Base-by-base conservation (phyloP, 2,113 vertebrate genomes). In the Salminus brasiliensis region DNA sequence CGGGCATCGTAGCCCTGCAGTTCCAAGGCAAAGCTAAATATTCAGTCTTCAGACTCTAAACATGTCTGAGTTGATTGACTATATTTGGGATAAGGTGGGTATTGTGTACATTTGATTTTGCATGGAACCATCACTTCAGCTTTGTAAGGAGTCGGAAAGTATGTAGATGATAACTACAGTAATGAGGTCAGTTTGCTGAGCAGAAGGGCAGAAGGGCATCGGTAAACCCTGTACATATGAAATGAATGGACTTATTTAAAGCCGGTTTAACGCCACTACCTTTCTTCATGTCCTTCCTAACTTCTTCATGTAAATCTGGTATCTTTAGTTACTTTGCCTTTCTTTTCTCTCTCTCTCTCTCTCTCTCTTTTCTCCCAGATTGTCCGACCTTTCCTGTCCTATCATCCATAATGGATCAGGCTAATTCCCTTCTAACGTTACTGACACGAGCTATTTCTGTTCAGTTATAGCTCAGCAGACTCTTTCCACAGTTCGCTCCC, bases 391-490 rank as follows among this genome's bases (percentile, higher is more conserved):
- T 63, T 52, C 72, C 76, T 75, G 67, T 79, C 77, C 68, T 68
- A 59, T 80, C 62, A 73, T 41, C 52, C 70, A 60, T 53, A 80
- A 76, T 60, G 63, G 62, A 84, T 41, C 69, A 77, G 73, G 55
- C 52, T 72, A 55, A 72, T 79, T 79, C 69, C 80, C 67, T 55
- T 67, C 73, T 32, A 71, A 72, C 78, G 52, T 76, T 80, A 68
- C 82, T 62, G 53, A 72, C 66, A 76, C 49, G 8, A 25, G 52
- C 67, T 57, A 76, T 80, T 80, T 72, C 78, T 79, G 78, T 70
- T 79, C 78, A 72, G 73, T 79, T 79, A 79, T 60, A 79, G 69
- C 60, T 9, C 36, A 49, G 47, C 57, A 8, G 32, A 66, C 36
- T 79, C 57, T 65, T 72, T 57, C 45, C 55, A 67, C 59, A 73